Conservation (phyloP, 2,113 vertebrate genomes). For the Rhea americana region DNA sequence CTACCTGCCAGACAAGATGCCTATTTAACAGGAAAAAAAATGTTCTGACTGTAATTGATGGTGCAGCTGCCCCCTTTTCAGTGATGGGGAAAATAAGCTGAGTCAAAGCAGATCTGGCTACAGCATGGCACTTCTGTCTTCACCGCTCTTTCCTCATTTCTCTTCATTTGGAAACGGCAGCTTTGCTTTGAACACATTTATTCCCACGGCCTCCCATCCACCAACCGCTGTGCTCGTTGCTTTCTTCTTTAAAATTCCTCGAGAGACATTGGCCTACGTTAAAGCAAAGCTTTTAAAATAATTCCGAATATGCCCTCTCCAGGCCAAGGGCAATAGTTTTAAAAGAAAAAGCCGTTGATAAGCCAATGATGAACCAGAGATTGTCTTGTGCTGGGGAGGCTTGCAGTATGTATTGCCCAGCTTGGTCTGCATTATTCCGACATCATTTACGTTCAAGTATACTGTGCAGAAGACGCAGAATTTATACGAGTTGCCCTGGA, state of each 20-base stretch:
- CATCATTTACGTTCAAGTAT: neutral
- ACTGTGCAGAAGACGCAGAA: neutral
- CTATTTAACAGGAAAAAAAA: conserved; percentile 53
- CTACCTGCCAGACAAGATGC: conserved; percentile 56
- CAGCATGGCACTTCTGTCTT: neutral
- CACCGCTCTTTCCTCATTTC: conserved; percentile 55
- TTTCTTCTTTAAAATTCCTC: conserved; percentile 70
- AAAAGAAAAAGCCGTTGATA: conserved; percentile 12
- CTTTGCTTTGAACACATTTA: conserved; percentile 60
- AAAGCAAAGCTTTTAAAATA: neutral
- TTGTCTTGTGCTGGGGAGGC: neutral
- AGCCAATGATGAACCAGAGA: neutral
- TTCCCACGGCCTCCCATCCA: conserved; percentile 59
- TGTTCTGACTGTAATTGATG: conserved; percentile 68
- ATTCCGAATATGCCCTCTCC: neutral
- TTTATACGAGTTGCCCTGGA: neutral
- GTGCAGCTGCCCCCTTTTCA: conserved; percentile 40
- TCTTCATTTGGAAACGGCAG: conserved; percentile 66
- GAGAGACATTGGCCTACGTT: neutral
- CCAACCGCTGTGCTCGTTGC: conserved; percentile 54
- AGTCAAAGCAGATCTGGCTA: conserved; percentile 54
- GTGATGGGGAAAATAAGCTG: conserved; percentile 59
- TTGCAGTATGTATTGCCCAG: neutral
- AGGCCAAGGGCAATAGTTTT: conserved; percentile 42
- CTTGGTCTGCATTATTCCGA: neutral